phyloP scores from a whole-genome alignment of 2,888 invertebrate genomes.

The Limnephilus auricula region DNA sequence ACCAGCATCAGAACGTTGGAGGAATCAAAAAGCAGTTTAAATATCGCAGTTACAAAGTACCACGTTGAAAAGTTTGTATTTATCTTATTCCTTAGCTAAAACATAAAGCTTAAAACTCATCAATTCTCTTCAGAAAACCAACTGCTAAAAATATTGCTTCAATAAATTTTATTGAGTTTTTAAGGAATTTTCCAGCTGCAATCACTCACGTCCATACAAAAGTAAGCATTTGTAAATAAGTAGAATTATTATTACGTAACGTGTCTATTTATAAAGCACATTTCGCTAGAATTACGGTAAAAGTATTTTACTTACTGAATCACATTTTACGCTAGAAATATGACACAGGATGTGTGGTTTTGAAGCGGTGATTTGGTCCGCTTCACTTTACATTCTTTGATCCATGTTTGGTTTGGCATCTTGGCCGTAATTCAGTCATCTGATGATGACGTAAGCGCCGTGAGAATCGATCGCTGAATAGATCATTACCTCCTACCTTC shows the following conservation, averaged over 20 bases:
- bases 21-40: too few species aligned
- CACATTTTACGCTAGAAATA: neutral
- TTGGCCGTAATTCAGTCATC: neutral
- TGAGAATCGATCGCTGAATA: neutral
- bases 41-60: too few species aligned
- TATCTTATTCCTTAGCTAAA: too few species aligned
- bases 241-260: neutral
- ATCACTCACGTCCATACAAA: neutral
- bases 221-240: neutral
- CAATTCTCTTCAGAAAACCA: neutral
- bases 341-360: slow-evolving; percentile 40
- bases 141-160: neutral
- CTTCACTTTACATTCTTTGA: slow-evolving; percentile 2
- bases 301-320: neutral
- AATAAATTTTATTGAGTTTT: too few species aligned
- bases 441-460: neutral
- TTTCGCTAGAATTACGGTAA: neutral
- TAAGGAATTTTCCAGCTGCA: neutral
- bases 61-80: too few species aligned
- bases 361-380: slow-evolving; percentile 12
- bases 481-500: neutral
- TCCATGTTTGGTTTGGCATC: neutral
- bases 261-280: neutral
- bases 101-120: too few species aligned
- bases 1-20: too few species aligned